Base-by-base conservation (phyloP, 1,140 invertebrate genomes). In the Subanguina moxae region DNA sequence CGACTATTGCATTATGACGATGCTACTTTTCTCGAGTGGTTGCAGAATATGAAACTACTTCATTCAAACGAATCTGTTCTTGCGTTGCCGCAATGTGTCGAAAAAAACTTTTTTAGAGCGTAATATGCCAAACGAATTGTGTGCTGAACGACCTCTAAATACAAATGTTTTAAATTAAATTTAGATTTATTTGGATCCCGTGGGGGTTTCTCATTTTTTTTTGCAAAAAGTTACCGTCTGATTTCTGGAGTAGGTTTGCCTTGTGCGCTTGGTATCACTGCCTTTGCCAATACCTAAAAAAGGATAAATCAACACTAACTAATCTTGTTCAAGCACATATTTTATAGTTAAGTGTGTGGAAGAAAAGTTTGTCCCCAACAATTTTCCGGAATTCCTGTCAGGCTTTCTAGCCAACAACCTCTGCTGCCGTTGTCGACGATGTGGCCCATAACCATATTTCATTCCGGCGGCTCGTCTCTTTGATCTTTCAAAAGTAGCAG, bases 191-290 rank as follows among this genome's bases (percentile, higher is more conserved):
- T 62, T n/a, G 13, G 45, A 13, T n/a, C 11, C 11, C n/a, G 13
- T 46, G 45, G 45, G n/a, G 45, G 11, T 13, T 46, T 13, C 13
- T 13, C n/a, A n/a, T n/a, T n/a, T n/a, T n/a, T n/a, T n/a, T n/a
- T n/a, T n/a, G n/a, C 32, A 5, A 38, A 38, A 38, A 38, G 11
- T 38, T 38, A 38, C 32, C 27, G 92, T 95, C 83, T 96, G 93
- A 85, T 90, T 94, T 84, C 95, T 95, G 21, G 92, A 94, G 84
- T 96, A 95, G 0, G 93, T 93, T 85, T 95, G 94, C 84, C 93
- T 90, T 87, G 95, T 77, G 1, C 73, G 62, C 57, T 77, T 74
- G 19, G 68, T 62, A 42, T 74, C 73, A 23, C 58, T 45, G 64
- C 62, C 71, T 59, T 48, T 63, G n/a, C 32, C 32, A 38, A 62